Conservation (phyloP, 2,888 invertebrate species). For the Chydorus sphaericus region DNA sequence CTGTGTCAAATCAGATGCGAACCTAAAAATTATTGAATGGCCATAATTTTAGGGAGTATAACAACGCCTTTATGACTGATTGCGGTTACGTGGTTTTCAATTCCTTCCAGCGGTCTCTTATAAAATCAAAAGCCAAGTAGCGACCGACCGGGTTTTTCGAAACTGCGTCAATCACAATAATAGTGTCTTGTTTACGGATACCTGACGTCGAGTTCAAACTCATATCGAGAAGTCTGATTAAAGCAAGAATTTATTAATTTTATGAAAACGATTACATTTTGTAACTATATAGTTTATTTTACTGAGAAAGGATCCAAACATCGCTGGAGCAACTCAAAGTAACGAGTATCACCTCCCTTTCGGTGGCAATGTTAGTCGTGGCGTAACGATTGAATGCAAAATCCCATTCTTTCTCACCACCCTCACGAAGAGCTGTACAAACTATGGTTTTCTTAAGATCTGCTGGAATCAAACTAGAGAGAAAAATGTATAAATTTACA, state of each 20-base stretch:
- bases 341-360: slow-evolving; percentile 57
- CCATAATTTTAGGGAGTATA: neutral
- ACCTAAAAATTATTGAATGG: neutral
- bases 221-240: slow-evolving; percentile 51
- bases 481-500: too few relatives aligned
- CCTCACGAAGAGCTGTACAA: slow-evolving; percentile 69
- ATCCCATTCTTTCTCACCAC: slow-evolving; percentile 73
- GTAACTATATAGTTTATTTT: slow-evolving; percentile 10
- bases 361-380: slow-evolving; percentile 60
- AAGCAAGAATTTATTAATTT: neutral
- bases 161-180: slow-evolving; percentile 59
- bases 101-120: slow-evolving; percentile 57
- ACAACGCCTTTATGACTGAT: too few relatives aligned
- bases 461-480: slow-evolving; percentile 38
- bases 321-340: slow-evolving; percentile 73
- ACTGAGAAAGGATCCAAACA: slow-evolving; percentile 61
- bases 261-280: neutral
- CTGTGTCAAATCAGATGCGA: neutral
- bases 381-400: slow-evolving; percentile 69
- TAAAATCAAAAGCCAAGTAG: slow-evolving; percentile 58
- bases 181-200: slow-evolving; percentile 68
- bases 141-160: slow-evolving; percentile 62
- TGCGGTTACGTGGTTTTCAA: too few relatives aligned
- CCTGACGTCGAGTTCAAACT: slow-evolving; percentile 54
- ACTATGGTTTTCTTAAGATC: slow-evolving; percentile 70